Percentiles rank a stretch among this genome's conserved stretches.
Conservation (phyloP, 2,113 vertebrate species). For the Coracopsis vasa region DNA sequence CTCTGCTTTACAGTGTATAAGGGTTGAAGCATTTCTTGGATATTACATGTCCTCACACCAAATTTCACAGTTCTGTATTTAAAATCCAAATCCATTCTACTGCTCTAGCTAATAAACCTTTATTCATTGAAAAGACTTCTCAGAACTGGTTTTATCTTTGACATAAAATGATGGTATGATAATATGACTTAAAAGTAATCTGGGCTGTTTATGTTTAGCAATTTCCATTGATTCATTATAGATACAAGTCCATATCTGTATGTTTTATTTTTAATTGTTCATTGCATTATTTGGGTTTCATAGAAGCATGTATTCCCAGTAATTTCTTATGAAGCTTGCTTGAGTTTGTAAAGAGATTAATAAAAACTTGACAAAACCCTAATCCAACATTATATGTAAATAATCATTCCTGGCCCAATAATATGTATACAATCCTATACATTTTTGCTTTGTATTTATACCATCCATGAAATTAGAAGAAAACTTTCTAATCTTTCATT, state of each 20-base stretch:
- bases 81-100: not conserved
- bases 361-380: not conserved
- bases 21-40: not conserved
- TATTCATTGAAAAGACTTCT: not conserved
- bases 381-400: not conserved
- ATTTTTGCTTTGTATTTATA: not conserved
- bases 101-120: not conserved
- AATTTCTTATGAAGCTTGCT: not conserved
- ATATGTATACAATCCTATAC: not conserved
- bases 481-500: not conserved
- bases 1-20: not conserved
- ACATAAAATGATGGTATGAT: not conserved
- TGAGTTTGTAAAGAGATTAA: not conserved
- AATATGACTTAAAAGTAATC: not conserved
- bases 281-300: not conserved
- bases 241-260: not conserved
- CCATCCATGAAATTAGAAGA: not conserved
- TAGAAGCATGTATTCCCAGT: not conserved
- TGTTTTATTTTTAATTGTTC: not conserved
- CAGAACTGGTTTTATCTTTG: not conserved
- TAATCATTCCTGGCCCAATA: not conserved
- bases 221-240: not conserved
- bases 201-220: not conserved
- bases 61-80: not conserved
- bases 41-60: not conserved